Evolutionary conservation across 1,140 invertebrate species (phyloP).

Genomic region (Radopholus similis): DNA sequence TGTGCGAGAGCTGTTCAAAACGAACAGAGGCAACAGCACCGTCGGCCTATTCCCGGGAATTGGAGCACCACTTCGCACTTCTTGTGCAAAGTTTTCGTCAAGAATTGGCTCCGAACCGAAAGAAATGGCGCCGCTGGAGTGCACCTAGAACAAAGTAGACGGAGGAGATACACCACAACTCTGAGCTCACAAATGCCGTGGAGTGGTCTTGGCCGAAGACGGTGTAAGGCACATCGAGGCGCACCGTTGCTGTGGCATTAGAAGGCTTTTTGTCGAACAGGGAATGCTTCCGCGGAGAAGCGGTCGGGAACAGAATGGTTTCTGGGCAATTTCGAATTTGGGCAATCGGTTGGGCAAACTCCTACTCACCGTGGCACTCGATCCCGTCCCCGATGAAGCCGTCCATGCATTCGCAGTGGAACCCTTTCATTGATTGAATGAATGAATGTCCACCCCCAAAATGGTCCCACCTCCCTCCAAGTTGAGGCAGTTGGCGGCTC

Average conservation of each 20-base stretch:
- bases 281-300: not conserved
- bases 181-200: not conserved
- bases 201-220: constrained; percentile 12
- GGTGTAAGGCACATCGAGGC: not conserved
- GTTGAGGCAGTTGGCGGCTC: constrained; percentile 39
- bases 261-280: not conserved
- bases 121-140: constrained; percentile 7
- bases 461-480: constrained; percentile 43
- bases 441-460: no score
- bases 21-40: not conserved
- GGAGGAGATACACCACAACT: not conserved
- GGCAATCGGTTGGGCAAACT: not conserved
- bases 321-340: constrained; percentile 11
- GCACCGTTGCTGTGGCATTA: not conserved
- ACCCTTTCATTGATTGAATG: no score
- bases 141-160: not conserved
- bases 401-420: constrained; percentile 42
- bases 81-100: not conserved
- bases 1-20: not conserved
- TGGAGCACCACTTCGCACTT: not conserved
- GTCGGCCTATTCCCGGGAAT: no score
- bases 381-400: constrained; percentile 43
- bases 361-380: constrained; percentile 36
- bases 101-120: not conserved
- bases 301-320: constrained; percentile 22